Conservation (phyloP, 2,113 vertebrate species). For the Eira barbara region DNA sequence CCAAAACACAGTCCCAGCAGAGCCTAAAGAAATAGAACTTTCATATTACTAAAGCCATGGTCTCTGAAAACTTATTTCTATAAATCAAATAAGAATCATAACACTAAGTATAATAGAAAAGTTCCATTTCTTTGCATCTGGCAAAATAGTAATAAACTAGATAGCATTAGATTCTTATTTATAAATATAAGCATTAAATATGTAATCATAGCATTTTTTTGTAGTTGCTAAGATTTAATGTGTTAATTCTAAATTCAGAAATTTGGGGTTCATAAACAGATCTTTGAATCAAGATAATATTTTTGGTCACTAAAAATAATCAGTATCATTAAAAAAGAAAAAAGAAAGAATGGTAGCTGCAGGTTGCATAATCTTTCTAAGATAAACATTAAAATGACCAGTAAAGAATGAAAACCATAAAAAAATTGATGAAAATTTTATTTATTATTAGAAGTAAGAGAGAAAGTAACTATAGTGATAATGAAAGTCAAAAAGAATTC, state of each 20-base stretch:
- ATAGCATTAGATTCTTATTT: not conserved
- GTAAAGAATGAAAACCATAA: not conserved
- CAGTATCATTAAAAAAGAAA: not conserved
- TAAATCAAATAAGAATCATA: constrained; percentile 6
- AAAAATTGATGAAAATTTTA: not conserved
- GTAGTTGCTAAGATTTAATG: not conserved
- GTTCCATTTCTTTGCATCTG: not conserved
- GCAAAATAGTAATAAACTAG: not conserved
- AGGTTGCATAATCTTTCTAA: not conserved
- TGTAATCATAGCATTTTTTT: not conserved
- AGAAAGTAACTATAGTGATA: constrained; percentile 45
- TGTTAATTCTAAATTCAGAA: not conserved
- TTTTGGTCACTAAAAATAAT: not conserved
- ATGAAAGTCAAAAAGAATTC: not conserved
- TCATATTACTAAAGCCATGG: not conserved
- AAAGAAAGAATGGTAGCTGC: not conserved
- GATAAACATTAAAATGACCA: not conserved
- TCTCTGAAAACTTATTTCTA: not conserved
- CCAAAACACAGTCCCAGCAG: not conserved
- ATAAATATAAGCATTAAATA: not conserved
- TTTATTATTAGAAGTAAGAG: not conserved
- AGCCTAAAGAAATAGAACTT: not conserved
- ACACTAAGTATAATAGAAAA: not conserved
- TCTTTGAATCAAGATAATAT: not conserved
- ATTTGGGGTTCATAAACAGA: not conserved